Evolutionary conservation across 2,888 invertebrate species (phyloP).

Genomic region (Tuberolachnus salignus): DNA sequence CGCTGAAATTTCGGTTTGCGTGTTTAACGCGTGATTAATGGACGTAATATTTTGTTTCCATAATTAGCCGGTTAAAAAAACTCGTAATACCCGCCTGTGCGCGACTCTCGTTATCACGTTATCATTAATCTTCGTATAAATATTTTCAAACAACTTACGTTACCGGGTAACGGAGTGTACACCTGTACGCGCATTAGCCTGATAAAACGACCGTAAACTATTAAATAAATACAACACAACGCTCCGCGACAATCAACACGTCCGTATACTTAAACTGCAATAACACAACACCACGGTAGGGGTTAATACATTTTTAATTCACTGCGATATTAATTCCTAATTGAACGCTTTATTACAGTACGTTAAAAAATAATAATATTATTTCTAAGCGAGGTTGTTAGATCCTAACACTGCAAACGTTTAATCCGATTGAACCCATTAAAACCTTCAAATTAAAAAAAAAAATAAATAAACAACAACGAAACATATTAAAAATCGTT

Average conservation of each 20-base stretch:
- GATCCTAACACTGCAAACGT: too few relatives aligned
- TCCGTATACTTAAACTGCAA: background rate
- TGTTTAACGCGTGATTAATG: background rate
- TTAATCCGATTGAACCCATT: too few relatives aligned
- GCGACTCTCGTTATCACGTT: background rate
- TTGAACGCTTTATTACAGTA: background rate
- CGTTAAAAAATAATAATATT: too few relatives aligned
- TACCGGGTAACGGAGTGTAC: background rate
- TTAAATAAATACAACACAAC: background rate
- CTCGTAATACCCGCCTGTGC: background rate
- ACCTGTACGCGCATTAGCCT: background rate
- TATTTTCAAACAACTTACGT: background rate
- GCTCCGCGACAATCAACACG: background rate
- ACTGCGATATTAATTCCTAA: constrained; percentile 8
- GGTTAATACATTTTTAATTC: background rate
- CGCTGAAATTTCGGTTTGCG: background rate
- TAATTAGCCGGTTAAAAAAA: background rate
- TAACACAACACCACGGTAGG: background rate
- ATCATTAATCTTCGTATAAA: background rate
- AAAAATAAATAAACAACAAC: too few relatives aligned
- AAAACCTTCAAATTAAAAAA: too few relatives aligned
- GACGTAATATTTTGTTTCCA: constrained; percentile 7
- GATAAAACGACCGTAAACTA: background rate
- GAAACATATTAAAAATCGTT: too few relatives aligned
- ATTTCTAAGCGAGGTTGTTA: too few relatives aligned